Evolutionary conservation across 2,113 vertebrate genomes (phyloP).

Genomic region (Prionailurus viverrinus): DNA sequence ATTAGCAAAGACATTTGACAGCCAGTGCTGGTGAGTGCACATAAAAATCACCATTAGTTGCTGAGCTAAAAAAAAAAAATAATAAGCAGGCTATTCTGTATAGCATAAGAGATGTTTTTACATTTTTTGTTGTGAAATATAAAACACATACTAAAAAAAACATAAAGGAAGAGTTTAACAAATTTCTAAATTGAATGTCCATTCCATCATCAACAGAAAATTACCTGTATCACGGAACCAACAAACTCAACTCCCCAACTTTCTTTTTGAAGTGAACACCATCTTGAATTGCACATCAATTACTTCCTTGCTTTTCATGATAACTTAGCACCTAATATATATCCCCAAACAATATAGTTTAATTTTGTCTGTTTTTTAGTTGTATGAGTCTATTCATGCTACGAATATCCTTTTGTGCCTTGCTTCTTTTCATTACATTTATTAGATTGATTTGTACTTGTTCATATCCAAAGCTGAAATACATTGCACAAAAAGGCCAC

Average conservation of each 20-base stretch:
- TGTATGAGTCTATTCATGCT: background rate
- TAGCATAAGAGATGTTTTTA: background rate
- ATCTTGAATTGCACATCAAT: background rate
- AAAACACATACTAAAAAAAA: background rate
- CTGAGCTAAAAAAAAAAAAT: background rate
- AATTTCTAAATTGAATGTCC: background rate
- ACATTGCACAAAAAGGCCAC: background rate
- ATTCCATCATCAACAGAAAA: background rate
- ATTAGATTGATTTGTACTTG: background rate
- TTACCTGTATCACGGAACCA: background rate
- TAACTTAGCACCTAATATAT: background rate
- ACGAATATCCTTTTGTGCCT: background rate
- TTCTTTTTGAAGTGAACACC: background rate
- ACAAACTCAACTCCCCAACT: background rate
- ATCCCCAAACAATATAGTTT: background rate
- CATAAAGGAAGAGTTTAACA: background rate
- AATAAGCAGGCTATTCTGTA: background rate
- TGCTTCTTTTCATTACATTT: background rate
- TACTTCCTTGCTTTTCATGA: background rate
- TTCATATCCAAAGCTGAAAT: background rate
- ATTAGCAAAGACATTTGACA: constrained; percentile 49
- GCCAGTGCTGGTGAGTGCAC: background rate
- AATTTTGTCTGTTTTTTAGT: background rate
- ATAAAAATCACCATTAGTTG: background rate
- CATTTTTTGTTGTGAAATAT: background rate